Percentiles rank a stretch among this genome's conserved stretches.
Evolutionary conservation across 2,888 invertebrate species (phyloP).

Genomic region (Creontiades dilutus): DNA sequence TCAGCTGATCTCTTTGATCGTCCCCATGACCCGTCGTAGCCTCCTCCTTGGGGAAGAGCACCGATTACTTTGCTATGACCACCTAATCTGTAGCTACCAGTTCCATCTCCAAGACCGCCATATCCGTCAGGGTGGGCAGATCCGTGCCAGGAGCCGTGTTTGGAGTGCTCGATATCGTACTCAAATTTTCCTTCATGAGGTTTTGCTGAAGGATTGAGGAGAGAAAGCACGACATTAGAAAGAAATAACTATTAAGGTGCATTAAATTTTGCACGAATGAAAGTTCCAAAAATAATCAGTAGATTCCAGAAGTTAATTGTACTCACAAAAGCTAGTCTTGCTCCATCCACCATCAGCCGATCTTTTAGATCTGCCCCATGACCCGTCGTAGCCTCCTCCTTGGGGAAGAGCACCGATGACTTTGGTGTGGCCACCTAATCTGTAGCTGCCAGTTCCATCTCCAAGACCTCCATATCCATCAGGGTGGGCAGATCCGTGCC

Average conservation of each 20-base stretch:
- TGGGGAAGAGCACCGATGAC: constrained; percentile 67
- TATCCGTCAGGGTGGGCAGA: constrained; percentile 73
- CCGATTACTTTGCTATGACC: constrained; percentile 69
- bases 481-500: constrained; percentile 73
- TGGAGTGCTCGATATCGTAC: constrained; percentile 71
- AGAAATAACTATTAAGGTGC: no score
- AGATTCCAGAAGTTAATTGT: background rate
- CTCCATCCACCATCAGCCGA: constrained; percentile 56
- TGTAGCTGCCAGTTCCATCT: constrained; percentile 72
- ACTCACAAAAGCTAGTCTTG: constrained; percentile 41
- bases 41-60: constrained; percentile 71
- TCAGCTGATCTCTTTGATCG: constrained; percentile 37
- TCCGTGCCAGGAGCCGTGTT: constrained; percentile 73
- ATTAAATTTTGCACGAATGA: background rate
- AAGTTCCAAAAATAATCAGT: background rate
- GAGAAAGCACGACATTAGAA: background rate
- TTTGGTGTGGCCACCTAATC: constrained; percentile 63
- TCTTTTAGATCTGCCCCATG: constrained; percentile 14
- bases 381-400: constrained; percentile 45
- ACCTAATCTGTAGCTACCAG: constrained; percentile 72
- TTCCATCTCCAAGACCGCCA: constrained; percentile 74
- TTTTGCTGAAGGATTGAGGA: constrained; percentile 40
- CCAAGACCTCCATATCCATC: constrained; percentile 73
- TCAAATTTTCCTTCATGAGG: constrained; percentile 71
- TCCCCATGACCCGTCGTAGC: constrained; percentile 18